Evolutionary conservation across 2,888 invertebrate species (phyloP).

Genomic region (Odontomyia ornata): DNA sequence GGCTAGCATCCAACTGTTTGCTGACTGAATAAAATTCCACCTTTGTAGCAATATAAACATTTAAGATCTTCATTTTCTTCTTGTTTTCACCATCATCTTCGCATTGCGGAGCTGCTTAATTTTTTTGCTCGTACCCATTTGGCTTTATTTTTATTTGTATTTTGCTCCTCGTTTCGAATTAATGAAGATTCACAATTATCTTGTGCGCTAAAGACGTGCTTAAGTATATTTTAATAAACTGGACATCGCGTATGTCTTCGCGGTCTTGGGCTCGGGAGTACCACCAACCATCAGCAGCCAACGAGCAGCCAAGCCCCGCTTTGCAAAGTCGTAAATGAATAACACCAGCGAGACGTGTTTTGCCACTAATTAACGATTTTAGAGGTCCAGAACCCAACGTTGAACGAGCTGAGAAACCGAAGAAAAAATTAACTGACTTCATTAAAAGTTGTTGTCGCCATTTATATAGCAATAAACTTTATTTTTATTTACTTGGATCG

Average conservation of each 20-base stretch:
- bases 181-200: conserved; percentile 40
- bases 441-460: conserved; percentile 44
- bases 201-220: conserved; percentile 23
- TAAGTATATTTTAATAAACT: conserved; percentile 40
- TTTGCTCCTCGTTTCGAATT: conserved; percentile 9
- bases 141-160: background rate
- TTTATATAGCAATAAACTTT: conserved; percentile 38
- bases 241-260: conserved; percentile 7
- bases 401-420: background rate
- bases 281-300: background rate
- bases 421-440: conserved; percentile 40
- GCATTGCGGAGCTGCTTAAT: background rate
- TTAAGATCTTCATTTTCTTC: conserved; percentile 43
- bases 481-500: conserved; percentile 30
- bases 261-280: background rate
- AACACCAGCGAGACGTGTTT: conserved; percentile 45
- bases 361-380: conserved; percentile 44
- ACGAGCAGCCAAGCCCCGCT: background rate
- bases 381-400: conserved; percentile 17
- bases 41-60: conserved; percentile 43
- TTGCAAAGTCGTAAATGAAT: conserved; percentile 39
- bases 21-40: conserved; percentile 32
- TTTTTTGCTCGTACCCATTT: conserved; percentile 15
- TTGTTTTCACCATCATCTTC: conserved; percentile 35
- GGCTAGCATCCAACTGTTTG: conserved; percentile 38